A percentile compares a stretch with the other conserved stretches of the same genome.
These are phyloP conservation scores for Chaetodon trifascialis DNA, from an alignment of 2,113 vertebrate genomes.

Conservation along the genomic window DNA sequence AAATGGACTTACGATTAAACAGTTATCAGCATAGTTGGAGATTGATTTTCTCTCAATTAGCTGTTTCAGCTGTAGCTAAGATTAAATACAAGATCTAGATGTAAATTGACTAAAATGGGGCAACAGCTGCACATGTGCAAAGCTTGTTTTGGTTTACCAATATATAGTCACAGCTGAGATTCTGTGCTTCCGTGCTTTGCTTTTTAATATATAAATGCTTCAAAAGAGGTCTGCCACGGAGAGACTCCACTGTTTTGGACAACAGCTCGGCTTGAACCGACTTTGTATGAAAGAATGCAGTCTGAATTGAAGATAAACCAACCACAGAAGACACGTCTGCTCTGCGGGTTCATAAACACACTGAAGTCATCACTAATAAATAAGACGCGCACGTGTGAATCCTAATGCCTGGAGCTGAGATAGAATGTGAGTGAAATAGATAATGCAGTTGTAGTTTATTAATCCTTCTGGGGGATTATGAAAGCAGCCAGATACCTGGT, in stretches of 20 bases:
- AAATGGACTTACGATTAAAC: not conserved
- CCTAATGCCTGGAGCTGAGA: constrained; percentile 4
- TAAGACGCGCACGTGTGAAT: constrained; percentile 7
- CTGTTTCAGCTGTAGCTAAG: not conserved
- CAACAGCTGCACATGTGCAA: not conserved
- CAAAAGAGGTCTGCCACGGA: not conserved
- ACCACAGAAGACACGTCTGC: constrained; percentile 19
- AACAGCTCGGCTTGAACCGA: not conserved
- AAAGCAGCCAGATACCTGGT: not conserved
- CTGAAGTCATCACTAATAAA: constrained; percentile 29
- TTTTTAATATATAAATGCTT: constrained; percentile 5
- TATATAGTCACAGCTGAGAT: constrained; percentile 1
- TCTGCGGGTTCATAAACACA: constrained; percentile 37
- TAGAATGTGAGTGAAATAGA: not conserved
- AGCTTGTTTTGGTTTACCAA: not conserved
- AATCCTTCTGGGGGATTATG: not conserved
- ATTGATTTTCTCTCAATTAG: not conserved
- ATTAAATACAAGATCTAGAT: not conserved
- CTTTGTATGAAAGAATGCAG: constrained; percentile 21
- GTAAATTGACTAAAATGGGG: not conserved
- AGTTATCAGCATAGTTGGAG: not conserved
- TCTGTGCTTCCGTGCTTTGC: not conserved
- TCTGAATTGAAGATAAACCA: constrained; percentile 4
- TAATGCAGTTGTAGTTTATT: constrained; percentile 7
- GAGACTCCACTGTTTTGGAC: not conserved